Percentiles rank a stretch among this genome's conserved stretches.
These are phyloP conservation scores for Ceramica pisi DNA, from an alignment of 2,888 invertebrate genomes.

Conservation along the genomic window DNA sequence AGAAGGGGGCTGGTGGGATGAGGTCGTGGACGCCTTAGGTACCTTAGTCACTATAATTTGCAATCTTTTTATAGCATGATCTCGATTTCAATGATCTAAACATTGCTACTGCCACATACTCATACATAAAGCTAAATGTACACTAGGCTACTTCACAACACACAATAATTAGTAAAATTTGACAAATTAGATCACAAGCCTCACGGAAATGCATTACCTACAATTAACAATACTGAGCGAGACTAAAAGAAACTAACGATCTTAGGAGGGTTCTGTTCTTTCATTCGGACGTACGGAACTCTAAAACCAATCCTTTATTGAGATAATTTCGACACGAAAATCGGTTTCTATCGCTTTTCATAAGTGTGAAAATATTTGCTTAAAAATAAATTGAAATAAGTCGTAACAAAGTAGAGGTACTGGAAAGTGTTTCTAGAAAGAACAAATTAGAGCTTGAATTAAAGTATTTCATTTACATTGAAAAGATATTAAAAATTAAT, in stretches of 20 bases:
- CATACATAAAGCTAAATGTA: slow-evolving; percentile 9
- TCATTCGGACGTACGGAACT: not conserved
- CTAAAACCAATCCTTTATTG: not conserved
- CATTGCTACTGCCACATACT: slow-evolving; percentile 5
- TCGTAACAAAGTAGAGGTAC: slow-evolving; percentile 95
- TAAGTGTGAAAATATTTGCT: not conserved
- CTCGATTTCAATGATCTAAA: not conserved
- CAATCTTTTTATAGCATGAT: slow-evolving; percentile 21
- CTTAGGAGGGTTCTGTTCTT: not conserved
- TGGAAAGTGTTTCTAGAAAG: slow-evolving; percentile 94
- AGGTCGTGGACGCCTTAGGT: not conserved
- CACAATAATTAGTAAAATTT: not conserved
- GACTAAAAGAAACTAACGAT: not conserved
- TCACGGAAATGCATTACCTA: not conserved
- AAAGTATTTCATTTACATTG: slow-evolving; percentile 93
- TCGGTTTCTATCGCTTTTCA: not conserved
- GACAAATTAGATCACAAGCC: not conserved
- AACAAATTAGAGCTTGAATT: slow-evolving; percentile 92
- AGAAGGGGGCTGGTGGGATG: no score
- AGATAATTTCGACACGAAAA: not conserved
- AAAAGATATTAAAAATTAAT: slow-evolving; percentile 72
- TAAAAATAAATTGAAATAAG: slow-evolving; percentile 92
- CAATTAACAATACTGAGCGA: slow-evolving; percentile 43
- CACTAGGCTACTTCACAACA: slow-evolving; percentile 26
- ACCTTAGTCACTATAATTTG: not conserved